These are phyloP conservation scores for Aspiorhynchus laticeps DNA, from an alignment of 2,113 vertebrate species.

Conservation along the genomic window DNA sequence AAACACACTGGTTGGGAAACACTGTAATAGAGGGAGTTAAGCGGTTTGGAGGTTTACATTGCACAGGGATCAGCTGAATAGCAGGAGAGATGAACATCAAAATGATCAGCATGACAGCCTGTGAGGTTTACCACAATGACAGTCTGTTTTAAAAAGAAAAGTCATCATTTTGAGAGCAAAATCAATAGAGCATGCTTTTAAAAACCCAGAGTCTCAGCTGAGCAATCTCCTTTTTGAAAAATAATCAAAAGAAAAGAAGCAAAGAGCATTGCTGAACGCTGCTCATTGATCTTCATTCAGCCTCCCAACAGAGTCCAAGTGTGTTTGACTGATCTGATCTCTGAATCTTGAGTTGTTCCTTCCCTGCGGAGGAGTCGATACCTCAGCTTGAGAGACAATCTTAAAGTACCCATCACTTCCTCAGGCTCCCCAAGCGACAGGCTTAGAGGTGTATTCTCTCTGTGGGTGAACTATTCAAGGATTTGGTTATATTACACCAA, in stretches of 20 bases:
- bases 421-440: neutral
- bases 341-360: slow-evolving; percentile 16
- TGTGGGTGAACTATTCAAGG: slow-evolving; percentile 26
- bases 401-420: slow-evolving; percentile 30
- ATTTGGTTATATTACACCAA: slow-evolving; percentile 25
- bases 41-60: neutral
- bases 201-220: neutral
- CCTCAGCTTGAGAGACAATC: slow-evolving; percentile 36
- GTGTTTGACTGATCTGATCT: slow-evolving; percentile 38
- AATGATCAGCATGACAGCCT: neutral
- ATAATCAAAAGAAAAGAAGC: slow-evolving; percentile 32
- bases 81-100: slow-evolving; percentile 3
- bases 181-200: slow-evolving; percentile 35
- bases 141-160: neutral
- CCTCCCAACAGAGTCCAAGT: slow-evolving; percentile 34
- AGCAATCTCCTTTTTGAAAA: slow-evolving; percentile 22
- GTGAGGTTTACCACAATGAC: slow-evolving; percentile 13
- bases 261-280: neutral
- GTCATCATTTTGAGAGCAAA: slow-evolving; percentile 30
- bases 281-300: slow-evolving; percentile 48
- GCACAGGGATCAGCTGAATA: neutral
- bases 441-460: neutral
- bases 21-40: neutral
- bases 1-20: too few relatives aligned
- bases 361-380: slow-evolving; percentile 36